Conservation (phyloP, 2,113 vertebrate genomes). For the Tinamus guttatus region DNA sequence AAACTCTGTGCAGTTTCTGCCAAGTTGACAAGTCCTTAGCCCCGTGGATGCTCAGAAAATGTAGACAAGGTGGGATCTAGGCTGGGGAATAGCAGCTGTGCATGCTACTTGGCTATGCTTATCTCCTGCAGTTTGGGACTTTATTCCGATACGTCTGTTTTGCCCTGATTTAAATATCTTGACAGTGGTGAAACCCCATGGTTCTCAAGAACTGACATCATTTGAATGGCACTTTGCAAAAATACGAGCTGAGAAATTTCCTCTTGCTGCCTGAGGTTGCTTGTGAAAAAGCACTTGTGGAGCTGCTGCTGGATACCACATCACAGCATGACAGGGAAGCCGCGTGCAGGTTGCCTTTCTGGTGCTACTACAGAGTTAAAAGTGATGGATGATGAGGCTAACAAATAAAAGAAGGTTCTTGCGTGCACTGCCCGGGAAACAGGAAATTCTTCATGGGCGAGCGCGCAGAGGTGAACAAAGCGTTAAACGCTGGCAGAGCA, state of each 20-base stretch:
- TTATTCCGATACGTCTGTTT: not conserved
- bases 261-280: not conserved
- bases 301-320: not conserved
- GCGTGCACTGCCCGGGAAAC: not conserved
- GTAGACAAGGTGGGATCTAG: not conserved
- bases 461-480: slow-evolving; percentile 55
- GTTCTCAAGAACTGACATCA: not conserved
- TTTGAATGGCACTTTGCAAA: not conserved
- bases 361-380: not conserved
- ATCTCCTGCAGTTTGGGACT: not conserved
- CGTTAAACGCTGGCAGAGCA: slow-evolving; percentile 68
- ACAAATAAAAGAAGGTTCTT: not conserved
- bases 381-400: not conserved
- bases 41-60: not conserved
- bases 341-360: not conserved
- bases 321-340: not conserved
- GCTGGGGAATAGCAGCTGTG: not conserved
- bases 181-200: not conserved
- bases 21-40: not conserved
- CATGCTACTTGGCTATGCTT: not conserved
- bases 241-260: not conserved
- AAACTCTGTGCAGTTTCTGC: not conserved
- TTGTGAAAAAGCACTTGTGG: not conserved
- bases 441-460: not conserved
- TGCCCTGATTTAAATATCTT: not conserved